These are phyloP conservation scores for Catostylus mosaicus DNA, from an alignment of 30 jellyfish, hydroid and myxozoan species.

Conservation along the genomic window DNA sequence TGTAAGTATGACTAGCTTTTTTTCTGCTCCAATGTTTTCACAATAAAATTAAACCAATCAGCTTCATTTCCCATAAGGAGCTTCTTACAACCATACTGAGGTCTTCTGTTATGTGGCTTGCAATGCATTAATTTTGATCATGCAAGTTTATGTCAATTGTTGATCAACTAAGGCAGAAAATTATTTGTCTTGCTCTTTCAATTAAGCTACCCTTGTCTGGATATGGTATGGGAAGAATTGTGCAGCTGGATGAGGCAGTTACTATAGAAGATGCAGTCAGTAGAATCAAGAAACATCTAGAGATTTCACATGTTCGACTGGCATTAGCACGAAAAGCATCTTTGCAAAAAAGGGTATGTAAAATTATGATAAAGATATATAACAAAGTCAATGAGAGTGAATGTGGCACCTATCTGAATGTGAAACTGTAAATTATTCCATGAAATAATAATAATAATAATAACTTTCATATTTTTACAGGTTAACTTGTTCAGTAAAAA, in stretches of 20 bases:
- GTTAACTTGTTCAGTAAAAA: background rate
- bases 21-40: background rate
- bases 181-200: background rate
- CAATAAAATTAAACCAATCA: too few species aligned
- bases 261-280: slow-evolving; percentile 66
- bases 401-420: background rate
- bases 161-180: background rate
- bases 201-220: slow-evolving; percentile 57
- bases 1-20: background rate
- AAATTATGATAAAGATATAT: background rate
- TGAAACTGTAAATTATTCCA: background rate
- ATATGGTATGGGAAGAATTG: slow-evolving; percentile 87
- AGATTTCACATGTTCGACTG: slow-evolving; percentile 68
- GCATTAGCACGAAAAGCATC: slow-evolving; percentile 73
- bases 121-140: too few species aligned
- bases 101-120: too few species aligned
- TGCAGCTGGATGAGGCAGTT: slow-evolving; percentile 60
- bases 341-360: slow-evolving; percentile 22
- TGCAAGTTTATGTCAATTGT: too few species aligned
- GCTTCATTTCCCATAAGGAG: too few species aligned
- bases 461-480: too few species aligned
- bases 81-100: too few species aligned
- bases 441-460: background rate
- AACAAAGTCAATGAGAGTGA: background rate
- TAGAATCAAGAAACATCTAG: slow-evolving; percentile 71